These are phyloP conservation scores for Parnassius apollo DNA, from an alignment of 2,888 invertebrate genomes.

Conservation along the genomic window DNA sequence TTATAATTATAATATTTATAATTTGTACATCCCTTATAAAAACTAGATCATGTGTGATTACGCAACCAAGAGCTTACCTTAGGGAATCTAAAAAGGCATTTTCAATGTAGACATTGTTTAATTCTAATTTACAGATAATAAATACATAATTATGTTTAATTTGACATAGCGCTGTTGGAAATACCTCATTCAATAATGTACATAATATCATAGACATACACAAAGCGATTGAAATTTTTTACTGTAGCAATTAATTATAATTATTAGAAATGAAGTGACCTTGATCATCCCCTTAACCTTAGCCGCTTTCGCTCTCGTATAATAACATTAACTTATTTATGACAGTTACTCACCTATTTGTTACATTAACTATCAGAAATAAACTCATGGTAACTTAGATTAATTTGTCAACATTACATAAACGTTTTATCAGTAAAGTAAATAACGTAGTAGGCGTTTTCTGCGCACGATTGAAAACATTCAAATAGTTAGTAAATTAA, in stretches of 20 bases:
- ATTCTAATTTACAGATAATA: conserved; percentile 41
- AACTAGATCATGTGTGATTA: conserved; percentile 31
- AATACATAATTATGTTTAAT: conserved; percentile 43
- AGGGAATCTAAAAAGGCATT: conserved; percentile 62
- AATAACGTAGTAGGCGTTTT: conserved; percentile 8
- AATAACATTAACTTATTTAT: conserved; percentile 43
- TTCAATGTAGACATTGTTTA: conserved; percentile 48
- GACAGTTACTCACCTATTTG: conserved; percentile 30
- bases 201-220: conserved; percentile 42
- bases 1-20: conserved; percentile 18
- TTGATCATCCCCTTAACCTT: conserved; percentile 74
- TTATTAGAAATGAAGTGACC: conserved; percentile 77
- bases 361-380: conserved; percentile 11
- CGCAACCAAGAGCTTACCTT: conserved; percentile 71
- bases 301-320: conserved; percentile 69
- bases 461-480: conserved; percentile 1
- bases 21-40: conserved; percentile 19
- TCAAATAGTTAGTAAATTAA: conserved; percentile 20
- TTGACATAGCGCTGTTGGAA: conserved; percentile 59
- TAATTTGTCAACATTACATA: conserved; percentile 10
- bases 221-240: conserved; percentile 44
- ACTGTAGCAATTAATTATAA: conserved; percentile 68
- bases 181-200: conserved; percentile 66
- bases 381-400: too few relatives aligned
- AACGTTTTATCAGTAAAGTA: not conserved